These are phyloP conservation scores for Acanthornis magna DNA, from an alignment of 2,797 vertebrate species.

Conservation along the genomic window DNA sequence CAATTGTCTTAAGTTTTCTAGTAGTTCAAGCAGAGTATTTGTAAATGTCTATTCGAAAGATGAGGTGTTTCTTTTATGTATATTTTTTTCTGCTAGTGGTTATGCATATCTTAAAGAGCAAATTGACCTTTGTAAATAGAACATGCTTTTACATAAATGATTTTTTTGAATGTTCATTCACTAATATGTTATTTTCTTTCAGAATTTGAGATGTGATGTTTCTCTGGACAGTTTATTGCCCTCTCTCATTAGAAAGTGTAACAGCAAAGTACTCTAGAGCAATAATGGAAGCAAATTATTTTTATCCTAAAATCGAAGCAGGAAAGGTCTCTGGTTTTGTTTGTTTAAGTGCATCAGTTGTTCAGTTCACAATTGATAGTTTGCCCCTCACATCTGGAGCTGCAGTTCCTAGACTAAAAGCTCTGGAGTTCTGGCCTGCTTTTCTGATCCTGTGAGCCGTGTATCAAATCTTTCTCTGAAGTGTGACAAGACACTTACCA, in stretches of 20 bases:
- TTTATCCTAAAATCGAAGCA: neutral
- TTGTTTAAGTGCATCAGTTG: neutral
- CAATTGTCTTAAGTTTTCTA: slow-evolving; percentile 36
- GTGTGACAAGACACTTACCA: fast-evolving
- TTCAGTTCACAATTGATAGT: neutral
- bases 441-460: neutral
- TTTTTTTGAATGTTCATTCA: slow-evolving; percentile 10
- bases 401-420: neutral
- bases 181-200: neutral
- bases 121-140: slow-evolving; percentile 47
- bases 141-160: slow-evolving; percentile 28
- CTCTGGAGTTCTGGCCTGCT: neutral
- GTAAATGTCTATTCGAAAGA: slow-evolving; percentile 48
- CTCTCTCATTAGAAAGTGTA: neutral
- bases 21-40: slow-evolving; percentile 34
- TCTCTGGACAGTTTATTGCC: neutral
- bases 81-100: slow-evolving; percentile 46
- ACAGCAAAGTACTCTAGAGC: neutral
- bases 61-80: neutral
- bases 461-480: neutral
- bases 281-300: neutral
- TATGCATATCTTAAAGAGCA: slow-evolving; percentile 31
- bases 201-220: neutral
- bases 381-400: neutral
- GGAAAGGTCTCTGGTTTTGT: neutral